Base-by-base conservation (phyloP, 2,797 vertebrate species). In the Pseudochirops cupreus region DNA sequence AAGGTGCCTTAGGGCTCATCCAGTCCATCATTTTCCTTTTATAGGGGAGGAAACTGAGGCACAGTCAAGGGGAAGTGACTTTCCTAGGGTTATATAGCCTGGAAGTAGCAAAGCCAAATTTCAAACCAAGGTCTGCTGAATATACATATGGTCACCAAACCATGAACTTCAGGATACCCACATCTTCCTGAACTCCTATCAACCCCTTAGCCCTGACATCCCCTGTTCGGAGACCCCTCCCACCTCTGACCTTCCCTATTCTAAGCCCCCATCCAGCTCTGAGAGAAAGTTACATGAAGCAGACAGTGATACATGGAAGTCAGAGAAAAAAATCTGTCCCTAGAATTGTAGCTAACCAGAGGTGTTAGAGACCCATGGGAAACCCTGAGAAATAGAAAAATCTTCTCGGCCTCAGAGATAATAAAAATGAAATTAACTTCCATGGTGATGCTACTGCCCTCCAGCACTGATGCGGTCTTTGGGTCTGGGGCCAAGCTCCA, bases 401-500 rank as follows among this genome's bases (percentile, higher is more conserved):
- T 94, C 59, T 91, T 90, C 67, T 55, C 55, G 90, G 92, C 94
- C 93, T 94, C 90, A 46, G 31, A 92, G 93, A 95, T 95, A 96
- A 95, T 97, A 93, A 95, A 97, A 97, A 95, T 18, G 92, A 90
- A 97, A 94, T 97, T 92, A 97, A 95, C 67, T 92, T 58, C 82
- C 92, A 91, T 90, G 54, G 29, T 10, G 3, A 31, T 90, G 92
- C 74, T 95, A 54, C 39, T 58, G 67, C 12, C 52, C 26, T 10
- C 46, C 24, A 92, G 56, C 56, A n/a, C 29, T 12, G 91, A 90
- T 92, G 54, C 74, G 13, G 50, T 87, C 56, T 13, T 94, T 9
- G 91, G 62, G 53, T 2, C 1, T 67, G 57, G 0, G 2, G 58
- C 91, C 92, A 13, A 50, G 91, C 93, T 97, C 90, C 95, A 95